These are phyloP conservation scores for Hylia prasina DNA, from an alignment of 2,113 vertebrate species.

Conservation along the genomic window DNA sequence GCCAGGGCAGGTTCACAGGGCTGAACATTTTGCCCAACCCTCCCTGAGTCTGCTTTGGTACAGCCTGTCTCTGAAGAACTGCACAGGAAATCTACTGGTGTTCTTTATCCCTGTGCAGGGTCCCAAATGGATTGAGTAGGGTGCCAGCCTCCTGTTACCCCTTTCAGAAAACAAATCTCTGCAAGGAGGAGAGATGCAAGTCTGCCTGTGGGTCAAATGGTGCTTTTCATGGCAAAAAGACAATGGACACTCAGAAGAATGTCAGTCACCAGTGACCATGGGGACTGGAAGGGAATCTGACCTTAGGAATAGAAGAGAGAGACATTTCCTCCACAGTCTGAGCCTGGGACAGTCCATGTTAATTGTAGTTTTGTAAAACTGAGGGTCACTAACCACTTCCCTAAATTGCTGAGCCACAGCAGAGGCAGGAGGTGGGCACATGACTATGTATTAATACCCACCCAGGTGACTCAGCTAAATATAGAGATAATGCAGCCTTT, in stretches of 20 bases:
- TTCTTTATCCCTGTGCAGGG: not conserved
- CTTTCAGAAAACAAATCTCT: not conserved
- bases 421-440: not conserved
- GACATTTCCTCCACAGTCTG: not conserved
- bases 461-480: not conserved
- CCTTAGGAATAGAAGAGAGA: not conserved
- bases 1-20: not conserved
- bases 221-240: not conserved
- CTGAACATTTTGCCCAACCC: not conserved
- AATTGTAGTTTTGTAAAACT: not conserved
- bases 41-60: not conserved
- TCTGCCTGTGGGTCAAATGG: not conserved
- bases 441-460: not conserved
- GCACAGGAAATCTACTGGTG: accelerated
- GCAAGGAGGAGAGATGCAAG: not conserved
- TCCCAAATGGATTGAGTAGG: not conserved
- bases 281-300: not conserved
- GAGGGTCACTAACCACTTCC: not conserved
- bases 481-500: not conserved
- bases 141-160: not conserved
- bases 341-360: not conserved
- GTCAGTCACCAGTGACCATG: not conserved
- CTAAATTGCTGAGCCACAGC: not conserved
- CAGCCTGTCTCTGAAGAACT: not conserved
- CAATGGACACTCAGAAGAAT: not conserved